Base-by-base conservation (phyloP, 2,888 invertebrate genomes). In the Argyra leucocephala region DNA sequence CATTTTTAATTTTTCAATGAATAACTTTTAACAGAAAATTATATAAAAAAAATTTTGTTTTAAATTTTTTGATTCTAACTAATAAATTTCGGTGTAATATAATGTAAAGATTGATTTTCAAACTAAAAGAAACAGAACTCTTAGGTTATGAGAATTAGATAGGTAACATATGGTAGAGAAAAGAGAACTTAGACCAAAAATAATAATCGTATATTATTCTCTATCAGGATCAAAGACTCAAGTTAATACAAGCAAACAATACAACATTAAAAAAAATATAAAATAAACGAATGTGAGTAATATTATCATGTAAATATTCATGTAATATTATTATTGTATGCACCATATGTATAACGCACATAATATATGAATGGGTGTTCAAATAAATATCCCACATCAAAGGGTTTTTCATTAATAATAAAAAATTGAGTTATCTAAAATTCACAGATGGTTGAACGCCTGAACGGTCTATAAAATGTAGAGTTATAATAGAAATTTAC, bases 371-470 rank as follows among this genome's bases (percentile, higher is more conserved):
- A 48, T 48, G n/a, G n/a, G n/a, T n/a, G n/a, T n/a, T n/a, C n/a
- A n/a, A n/a, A 48, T 15, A 12, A 58, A 22, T 58, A 12, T 23
- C 22, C 15, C 2, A 15, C 18, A 59, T 59, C 23, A 23, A 59
- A 59, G 48, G 15, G 12, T 59, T 23, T 23, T 23, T 21, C 59
- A 59, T 59, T 23, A 59, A 59, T 59, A 59, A 59, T 59, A 59
- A 59, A n/a, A n/a, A 23, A 2, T 59, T 23, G 23, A 59, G 23
- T 59, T 59, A 59, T 59, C 59, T 59, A 59, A 59, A 59, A 59
- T 59, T 59, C 59, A 59, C 23, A 23, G 23, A 22, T 10, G 12
- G 59, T 22, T 59, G 59, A 59, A 57, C 7, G 3, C n/a, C n/a
- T n/a, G n/a, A n/a, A 23, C 48, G 12, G 23, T 12, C 23, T 59